These are phyloP conservation scores for Aphelinus atriplicis DNA, from an alignment of 1,140 invertebrate genomes.

Conservation along the genomic window DNA sequence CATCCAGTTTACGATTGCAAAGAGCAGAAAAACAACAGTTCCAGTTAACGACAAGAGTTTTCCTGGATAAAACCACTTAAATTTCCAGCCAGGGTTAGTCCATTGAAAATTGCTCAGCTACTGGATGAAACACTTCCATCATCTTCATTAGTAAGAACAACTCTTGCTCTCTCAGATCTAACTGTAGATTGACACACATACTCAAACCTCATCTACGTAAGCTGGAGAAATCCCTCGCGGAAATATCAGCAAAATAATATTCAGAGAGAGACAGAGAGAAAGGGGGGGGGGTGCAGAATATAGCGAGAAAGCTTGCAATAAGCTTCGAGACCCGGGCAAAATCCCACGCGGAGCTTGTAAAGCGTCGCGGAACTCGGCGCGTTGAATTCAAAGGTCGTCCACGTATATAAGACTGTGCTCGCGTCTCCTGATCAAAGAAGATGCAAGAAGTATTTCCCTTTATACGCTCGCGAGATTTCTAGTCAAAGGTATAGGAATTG, in stretches of 20 bases:
- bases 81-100: too few relatives aligned
- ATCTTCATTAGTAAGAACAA: too few relatives aligned
- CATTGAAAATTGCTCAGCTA: too few relatives aligned
- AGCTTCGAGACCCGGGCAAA: slow-evolving; percentile 7
- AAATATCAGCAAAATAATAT: slow-evolving; percentile 7
- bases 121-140: too few relatives aligned
- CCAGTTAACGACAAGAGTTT: too few relatives aligned
- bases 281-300: background rate
- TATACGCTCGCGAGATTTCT: slow-evolving; percentile 38
- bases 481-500: slow-evolving; percentile 51
- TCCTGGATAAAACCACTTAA: too few relatives aligned
- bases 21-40: too few relatives aligned
- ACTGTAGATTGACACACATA: too few relatives aligned
- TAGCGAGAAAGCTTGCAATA: slow-evolving; percentile 17
- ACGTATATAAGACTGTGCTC: background rate
- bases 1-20: too few relatives aligned
- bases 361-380: slow-evolving; percentile 26
- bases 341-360: slow-evolving; percentile 23
- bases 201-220: too few relatives aligned
- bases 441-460: slow-evolving; percentile 48
- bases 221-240: background rate
- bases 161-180: too few relatives aligned
- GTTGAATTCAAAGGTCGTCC: slow-evolving; percentile 28
- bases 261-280: slow-evolving; percentile 31
- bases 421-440: slow-evolving; percentile 48